Conservation (phyloP, 2,113 vertebrate species). For the Xiphophorus maculatus region DNA sequence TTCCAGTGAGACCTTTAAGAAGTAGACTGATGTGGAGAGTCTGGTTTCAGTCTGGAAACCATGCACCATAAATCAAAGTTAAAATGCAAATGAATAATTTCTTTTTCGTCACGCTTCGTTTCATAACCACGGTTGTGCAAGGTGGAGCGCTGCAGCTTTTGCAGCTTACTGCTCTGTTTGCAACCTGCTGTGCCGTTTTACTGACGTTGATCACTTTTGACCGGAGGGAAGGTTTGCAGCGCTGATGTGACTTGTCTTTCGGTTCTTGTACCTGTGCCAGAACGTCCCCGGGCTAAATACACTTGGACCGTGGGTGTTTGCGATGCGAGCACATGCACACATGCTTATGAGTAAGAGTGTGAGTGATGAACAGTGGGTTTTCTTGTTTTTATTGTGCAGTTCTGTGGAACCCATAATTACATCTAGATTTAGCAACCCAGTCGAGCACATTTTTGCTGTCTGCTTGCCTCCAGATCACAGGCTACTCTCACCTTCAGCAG, state of each 20-base stretch:
- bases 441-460: conserved; percentile 67
- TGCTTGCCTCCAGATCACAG: conserved; percentile 17
- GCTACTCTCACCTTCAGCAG: conserved; percentile 31
- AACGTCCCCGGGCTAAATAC: conserved; percentile 78
- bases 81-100: conserved; percentile 39
- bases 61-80: conserved; percentile 54
- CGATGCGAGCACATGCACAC: conserved; percentile 56
- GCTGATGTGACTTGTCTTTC: conserved; percentile 90
- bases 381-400: conserved; percentile 9
- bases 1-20: neutral
- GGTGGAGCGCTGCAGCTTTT: conserved; percentile 43
- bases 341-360: conserved; percentile 27
- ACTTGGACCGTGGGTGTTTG: conserved; percentile 82
- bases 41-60: conserved; percentile 23
- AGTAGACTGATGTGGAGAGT: conserved; percentile 17
- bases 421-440: conserved; percentile 70
- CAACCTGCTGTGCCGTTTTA: conserved; percentile 85
- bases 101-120: conserved; percentile 18
- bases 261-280: conserved; percentile 83
- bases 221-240: conserved; percentile 82
- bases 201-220: conserved; percentile 83
- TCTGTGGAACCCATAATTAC: conserved; percentile 76
- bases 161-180: conserved; percentile 75
- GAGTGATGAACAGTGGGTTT: conserved; percentile 12
- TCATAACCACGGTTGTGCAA: conserved; percentile 51